Evolutionary conservation across 2,888 invertebrate species (phyloP).

Genomic region (Branchipolynoe longqiensis): DNA sequence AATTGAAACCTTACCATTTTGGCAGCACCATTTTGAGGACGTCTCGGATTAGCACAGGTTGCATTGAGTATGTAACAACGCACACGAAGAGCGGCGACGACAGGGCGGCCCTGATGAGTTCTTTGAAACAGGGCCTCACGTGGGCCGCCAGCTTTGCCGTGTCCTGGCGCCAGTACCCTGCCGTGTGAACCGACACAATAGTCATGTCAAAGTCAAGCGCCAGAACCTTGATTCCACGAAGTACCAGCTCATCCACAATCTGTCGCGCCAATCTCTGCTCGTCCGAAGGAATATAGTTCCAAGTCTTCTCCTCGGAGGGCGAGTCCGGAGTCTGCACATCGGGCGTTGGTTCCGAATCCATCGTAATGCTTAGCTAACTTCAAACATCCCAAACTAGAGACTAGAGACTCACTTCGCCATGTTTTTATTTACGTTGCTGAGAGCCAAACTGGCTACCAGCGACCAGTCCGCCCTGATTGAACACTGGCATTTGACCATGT

Average conservation of each 20-base stretch:
- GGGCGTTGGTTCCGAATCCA: slow-evolving; percentile 19
- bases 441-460: not conserved
- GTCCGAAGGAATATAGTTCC: slow-evolving; percentile 39
- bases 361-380: not conserved
- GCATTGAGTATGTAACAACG: slow-evolving; percentile 78
- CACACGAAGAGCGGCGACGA: slow-evolving; percentile 73
- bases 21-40: slow-evolving; percentile 69
- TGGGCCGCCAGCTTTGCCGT: slow-evolving; percentile 73
- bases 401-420: slow-evolving; percentile 42
- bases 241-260: slow-evolving; percentile 70
- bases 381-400: slow-evolving; percentile 5
- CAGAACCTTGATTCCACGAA: slow-evolving; percentile 75
- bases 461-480: too few species aligned
- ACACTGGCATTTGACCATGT: too few species aligned
- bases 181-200: slow-evolving; percentile 77
- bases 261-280: slow-evolving; percentile 59
- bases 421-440: slow-evolving; percentile 55
- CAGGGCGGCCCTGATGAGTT: slow-evolving; percentile 73
- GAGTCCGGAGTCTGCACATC: slow-evolving; percentile 1
- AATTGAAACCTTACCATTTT: slow-evolving; percentile 9
- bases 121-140: slow-evolving; percentile 76
- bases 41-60: slow-evolving; percentile 76
- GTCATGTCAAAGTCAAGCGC: slow-evolving; percentile 80
- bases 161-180: slow-evolving; percentile 76
- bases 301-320: not conserved